Evolutionary conservation across 2,113 vertebrate genomes (phyloP), one percentile per base, ranked within the genome.

Genomic region (Galbula dea): DNA sequence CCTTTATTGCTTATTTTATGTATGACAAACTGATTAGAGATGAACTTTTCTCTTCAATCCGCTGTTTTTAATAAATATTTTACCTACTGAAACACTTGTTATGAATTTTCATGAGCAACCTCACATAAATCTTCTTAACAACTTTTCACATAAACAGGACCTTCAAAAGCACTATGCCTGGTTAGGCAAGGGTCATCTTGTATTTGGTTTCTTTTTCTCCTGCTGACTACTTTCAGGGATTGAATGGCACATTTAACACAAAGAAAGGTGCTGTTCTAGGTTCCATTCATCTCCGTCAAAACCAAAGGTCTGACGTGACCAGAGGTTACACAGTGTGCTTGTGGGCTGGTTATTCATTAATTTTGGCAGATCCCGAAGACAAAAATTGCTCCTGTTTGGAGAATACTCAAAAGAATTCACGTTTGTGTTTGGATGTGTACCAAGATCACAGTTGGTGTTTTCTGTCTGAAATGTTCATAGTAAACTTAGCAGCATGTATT

Each of bases 381-480:
- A 83, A 89, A 89, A 67, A 74, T 83, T 89, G 75, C 65, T 92
- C 67, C 65, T 90, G 19, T 91, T 84, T 78, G 52, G 79, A 80
- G 86, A 91, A 86, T 89, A 79, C 86, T 94, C 73, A 88, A 54
- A 94, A 94, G 65, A 89, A 94, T 95, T 86, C 86, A 71, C 69
- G 89, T 90, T 95, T 93, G 68, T 95, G 59, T 95, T 90, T 96
- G 93, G 88, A 94, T 77, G 49, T 75, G 72, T 90, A 94, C 94
- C 89, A 95, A 95, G 71, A 94, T 46, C 88, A 87, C 91, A 90
- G 90, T 89, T 92, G 94, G 92, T 96, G 94, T 95, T 95, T 92
- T 93, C 69, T 27, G 30, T 92, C 37, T 90, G 72, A 91, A 93
- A 86, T 61, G 81, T 93, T 94, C 76, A 19, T 94, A 89, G 82